A percentile compares a stretch with the other conserved stretches of the same genome.
Evolutionary conservation across 2,797 vertebrate genomes (phyloP).

Genomic region (Benthosema pterotum): DNA sequence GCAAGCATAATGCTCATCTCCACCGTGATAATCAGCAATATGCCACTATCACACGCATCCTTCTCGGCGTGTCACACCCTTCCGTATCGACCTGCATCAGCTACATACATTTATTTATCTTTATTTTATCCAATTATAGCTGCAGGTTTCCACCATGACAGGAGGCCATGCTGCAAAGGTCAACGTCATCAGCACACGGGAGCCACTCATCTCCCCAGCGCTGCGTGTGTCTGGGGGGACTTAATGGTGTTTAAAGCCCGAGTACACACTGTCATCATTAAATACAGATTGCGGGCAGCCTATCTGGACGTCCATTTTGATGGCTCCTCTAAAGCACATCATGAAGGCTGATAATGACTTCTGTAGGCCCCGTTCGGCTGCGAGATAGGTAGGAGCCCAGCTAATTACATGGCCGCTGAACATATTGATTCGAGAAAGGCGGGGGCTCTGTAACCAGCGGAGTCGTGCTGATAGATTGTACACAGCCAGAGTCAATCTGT

Average conservation of each 20-base stretch:
- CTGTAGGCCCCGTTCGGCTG: constrained; percentile 11
- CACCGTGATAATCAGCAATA: constrained; percentile 1
- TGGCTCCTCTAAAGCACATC: constrained; percentile 26
- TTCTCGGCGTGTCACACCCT: constrained; percentile 2
- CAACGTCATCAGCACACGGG: constrained; percentile 44
- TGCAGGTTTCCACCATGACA: constrained; percentile 33
- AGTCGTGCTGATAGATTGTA: constrained; percentile 49
- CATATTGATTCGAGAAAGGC: constrained; percentile 65
- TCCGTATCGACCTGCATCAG: constrained; percentile 13
- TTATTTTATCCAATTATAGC: constrained; percentile 55
- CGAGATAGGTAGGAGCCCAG: constrained; percentile 38
- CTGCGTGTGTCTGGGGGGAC: constrained; percentile 17
- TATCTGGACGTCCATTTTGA: constrained; percentile 32
- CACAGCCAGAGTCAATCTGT: constrained; percentile 40
- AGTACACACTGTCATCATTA: constrained; percentile 40
- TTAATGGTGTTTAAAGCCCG: constrained; percentile 28
- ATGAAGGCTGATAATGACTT: constrained; percentile 33
- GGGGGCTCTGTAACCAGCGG: constrained; percentile 44
- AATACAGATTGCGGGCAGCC: constrained; percentile 27
- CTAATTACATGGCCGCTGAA: constrained; percentile 65
- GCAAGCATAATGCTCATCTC: constrained; percentile 1
- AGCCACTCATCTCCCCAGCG: constrained; percentile 28
- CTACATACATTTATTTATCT: constrained; percentile 1
- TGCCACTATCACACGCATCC: constrained; percentile 22
- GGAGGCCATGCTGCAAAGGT: constrained; percentile 45